Conservation (phyloP, 2,113 vertebrate genomes). For the Marcusenius ussheri region DNA sequence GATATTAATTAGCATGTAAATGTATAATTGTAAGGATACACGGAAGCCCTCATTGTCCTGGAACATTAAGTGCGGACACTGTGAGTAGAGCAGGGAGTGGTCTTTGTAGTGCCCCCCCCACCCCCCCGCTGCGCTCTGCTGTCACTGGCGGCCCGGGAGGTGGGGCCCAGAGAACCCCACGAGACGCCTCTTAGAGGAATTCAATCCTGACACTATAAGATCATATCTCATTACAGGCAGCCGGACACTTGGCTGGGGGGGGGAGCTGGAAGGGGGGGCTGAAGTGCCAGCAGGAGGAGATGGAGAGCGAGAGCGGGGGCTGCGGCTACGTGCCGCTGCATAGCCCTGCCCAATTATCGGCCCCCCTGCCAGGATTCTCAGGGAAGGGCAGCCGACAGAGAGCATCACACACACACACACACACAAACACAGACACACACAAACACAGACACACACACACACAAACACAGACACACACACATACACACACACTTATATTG, state of each 20-base stretch:
- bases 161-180: background rate
- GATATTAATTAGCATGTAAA: background rate
- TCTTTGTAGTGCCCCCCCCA: background rate
- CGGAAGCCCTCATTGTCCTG: background rate
- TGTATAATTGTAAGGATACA: background rate
- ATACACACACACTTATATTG: background rate
- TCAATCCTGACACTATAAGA: constrained; percentile 15
- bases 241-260: background rate
- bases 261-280: background rate
- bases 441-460: background rate
- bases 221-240: constrained; percentile 18
- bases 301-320: background rate
- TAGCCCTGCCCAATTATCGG: constrained; percentile 13
- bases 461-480: background rate
- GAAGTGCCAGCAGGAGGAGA: background rate
- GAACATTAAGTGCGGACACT: background rate
- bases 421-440: background rate
- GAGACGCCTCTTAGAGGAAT: constrained; percentile 11
- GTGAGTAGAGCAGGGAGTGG: background rate
- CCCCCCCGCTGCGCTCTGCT: background rate
- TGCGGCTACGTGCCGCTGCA: background rate
- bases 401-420: background rate
- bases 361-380: background rate
- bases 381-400: background rate
- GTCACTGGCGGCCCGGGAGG: background rate